Evolutionary conservation across 2,888 invertebrate genomes (phyloP).

Genomic region (Ischnus inquisitorius): DNA sequence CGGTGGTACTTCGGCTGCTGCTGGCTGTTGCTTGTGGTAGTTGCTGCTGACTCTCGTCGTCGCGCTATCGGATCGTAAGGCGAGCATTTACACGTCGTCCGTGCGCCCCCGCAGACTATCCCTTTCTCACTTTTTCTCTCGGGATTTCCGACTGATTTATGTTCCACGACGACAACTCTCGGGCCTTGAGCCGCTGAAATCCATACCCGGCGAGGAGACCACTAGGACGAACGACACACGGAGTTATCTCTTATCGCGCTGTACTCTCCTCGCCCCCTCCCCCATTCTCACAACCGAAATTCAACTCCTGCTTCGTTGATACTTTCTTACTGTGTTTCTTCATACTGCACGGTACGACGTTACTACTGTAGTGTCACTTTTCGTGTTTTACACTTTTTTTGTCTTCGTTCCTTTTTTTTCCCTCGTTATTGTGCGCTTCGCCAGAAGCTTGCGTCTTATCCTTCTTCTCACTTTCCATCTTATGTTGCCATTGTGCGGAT

Average conservation of each 20-base stretch:
- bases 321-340: slow-evolving; percentile 41
- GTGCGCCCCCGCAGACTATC: slow-evolving; percentile 79
- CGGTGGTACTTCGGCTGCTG: slow-evolving; percentile 43
- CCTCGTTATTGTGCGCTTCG: slow-evolving; percentile 28
- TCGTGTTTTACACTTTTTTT: not conserved
- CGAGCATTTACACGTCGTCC: slow-evolving; percentile 83
- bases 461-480: slow-evolving; percentile 52
- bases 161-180: slow-evolving; percentile 67
- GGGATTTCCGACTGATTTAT: slow-evolving; percentile 78
- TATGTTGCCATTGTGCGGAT: slow-evolving; percentile 19
- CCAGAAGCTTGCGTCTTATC: slow-evolving; percentile 64
- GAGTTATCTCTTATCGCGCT: slow-evolving; percentile 70
- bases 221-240: slow-evolving; percentile 55
- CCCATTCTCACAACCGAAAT: slow-evolving; percentile 48
- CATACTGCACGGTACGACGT: slow-evolving; percentile 27
- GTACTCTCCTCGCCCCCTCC: slow-evolving; percentile 52
- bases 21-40: slow-evolving; percentile 43
- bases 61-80: slow-evolving; percentile 83
- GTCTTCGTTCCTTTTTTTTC: slow-evolving; percentile 13
- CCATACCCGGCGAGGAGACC: slow-evolving; percentile 73
- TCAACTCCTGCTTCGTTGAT: slow-evolving; percentile 26
- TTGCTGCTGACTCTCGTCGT: slow-evolving; percentile 57
- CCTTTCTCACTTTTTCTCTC: not conserved
- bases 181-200: slow-evolving; percentile 77
- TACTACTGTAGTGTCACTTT: slow-evolving; percentile 26